These are phyloP conservation scores for Pyrgilauda ruficollis DNA, from an alignment of 2,113 vertebrate species.

Conservation along the genomic window DNA sequence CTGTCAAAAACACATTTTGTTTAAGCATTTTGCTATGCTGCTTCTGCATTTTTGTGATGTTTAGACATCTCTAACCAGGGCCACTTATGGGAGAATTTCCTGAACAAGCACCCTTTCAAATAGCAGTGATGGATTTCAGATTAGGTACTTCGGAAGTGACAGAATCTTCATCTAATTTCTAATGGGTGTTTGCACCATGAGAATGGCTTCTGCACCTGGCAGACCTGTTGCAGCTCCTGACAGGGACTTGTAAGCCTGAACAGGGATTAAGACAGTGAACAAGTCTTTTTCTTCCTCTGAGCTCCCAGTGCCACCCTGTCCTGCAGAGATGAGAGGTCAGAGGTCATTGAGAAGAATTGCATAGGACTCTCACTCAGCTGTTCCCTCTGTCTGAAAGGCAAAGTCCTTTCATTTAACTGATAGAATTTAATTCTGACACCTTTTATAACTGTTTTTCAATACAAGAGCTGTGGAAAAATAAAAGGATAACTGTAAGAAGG, in stretches of 20 bases:
- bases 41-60: not conserved
- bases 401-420: not conserved
- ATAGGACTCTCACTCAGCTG: not conserved
- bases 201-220: not conserved
- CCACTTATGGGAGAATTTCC: not conserved
- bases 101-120: not conserved
- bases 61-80: not conserved
- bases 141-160: not conserved
- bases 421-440: not conserved
- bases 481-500: not conserved
- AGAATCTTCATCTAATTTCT: not conserved
- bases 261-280: not conserved
- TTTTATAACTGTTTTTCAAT: not conserved
- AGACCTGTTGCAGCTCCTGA: not conserved
- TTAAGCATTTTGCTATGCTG: not conserved
- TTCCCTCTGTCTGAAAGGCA: not conserved
- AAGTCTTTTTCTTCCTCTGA: not conserved
- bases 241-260: not conserved
- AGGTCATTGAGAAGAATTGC: not conserved
- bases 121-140: not conserved
- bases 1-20: not conserved
- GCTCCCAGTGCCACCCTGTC: accelerated
- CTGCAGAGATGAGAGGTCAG: not conserved
- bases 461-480: not conserved
- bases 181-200: not conserved